A percentile compares a stretch with the other conserved stretches of the same genome.
Evolutionary conservation across 2,113 vertebrate genomes (phyloP).

Genomic region (Neomonachus schauinslandi): DNA sequence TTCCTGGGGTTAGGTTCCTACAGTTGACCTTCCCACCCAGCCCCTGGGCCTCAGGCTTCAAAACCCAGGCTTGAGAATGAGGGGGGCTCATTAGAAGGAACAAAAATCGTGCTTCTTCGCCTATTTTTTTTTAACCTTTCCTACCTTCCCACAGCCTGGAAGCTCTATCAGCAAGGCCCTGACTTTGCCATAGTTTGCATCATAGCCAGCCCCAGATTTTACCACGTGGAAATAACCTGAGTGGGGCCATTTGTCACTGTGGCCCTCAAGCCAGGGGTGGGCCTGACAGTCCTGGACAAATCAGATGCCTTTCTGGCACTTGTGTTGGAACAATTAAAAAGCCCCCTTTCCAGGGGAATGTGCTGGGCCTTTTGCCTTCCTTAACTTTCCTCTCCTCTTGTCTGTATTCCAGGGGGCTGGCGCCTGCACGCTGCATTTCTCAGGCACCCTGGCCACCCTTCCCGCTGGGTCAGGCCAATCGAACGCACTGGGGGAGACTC

Average conservation of each 20-base stretch:
- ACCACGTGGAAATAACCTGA: background rate
- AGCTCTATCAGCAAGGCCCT: background rate
- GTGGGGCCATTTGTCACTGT: too few relatives aligned
- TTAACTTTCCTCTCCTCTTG: background rate
- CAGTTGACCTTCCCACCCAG: background rate
- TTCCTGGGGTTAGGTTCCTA: background rate
- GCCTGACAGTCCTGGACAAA: background rate
- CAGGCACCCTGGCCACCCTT: background rate
- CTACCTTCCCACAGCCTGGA: background rate
- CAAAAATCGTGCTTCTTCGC: background rate
- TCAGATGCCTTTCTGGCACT: background rate
- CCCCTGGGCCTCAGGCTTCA: background rate
- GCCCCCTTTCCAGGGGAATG: background rate
- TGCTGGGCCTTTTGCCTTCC: background rate
- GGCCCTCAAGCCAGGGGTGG: too few relatives aligned
- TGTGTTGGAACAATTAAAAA: background rate
- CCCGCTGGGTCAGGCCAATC: too few relatives aligned
- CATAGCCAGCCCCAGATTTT: background rate
- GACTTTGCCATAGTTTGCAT: background rate
- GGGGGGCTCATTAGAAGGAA: background rate
- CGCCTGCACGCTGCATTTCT: background rate
- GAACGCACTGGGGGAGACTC: background rate
- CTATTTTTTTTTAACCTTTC: background rate
- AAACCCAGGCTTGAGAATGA: background rate
- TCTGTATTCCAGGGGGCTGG: background rate